phyloP scores from a whole-genome alignment of 2,113 vertebrate species.

The Hystrix cristata region DNA sequence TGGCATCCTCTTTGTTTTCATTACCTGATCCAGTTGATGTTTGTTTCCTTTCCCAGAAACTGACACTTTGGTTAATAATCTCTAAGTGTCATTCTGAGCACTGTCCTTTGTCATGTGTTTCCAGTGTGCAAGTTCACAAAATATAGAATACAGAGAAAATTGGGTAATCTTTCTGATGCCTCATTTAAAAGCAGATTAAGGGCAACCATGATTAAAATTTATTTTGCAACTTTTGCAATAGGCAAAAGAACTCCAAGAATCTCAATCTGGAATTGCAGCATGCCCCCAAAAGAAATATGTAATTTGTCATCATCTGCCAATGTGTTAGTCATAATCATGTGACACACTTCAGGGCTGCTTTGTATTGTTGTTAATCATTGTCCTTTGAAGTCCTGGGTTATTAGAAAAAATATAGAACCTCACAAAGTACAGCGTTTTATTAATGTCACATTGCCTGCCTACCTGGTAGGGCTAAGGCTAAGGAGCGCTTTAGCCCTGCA shows the following conservation, averaged over 20 bases:
- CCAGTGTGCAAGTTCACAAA: neutral
- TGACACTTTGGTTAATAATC: neutral
- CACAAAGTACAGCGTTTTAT: neutral
- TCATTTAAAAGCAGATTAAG: neutral
- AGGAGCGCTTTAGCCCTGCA: neutral
- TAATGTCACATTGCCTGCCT: neutral
- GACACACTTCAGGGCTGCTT: neutral
- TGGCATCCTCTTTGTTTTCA: neutral
- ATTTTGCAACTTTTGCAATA: neutral
- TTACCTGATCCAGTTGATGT: neutral
- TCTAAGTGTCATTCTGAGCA: constrained; percentile 7
- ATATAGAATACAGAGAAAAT: neutral
- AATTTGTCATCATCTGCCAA: neutral
- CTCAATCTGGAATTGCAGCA: neutral
- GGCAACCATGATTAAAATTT: neutral
- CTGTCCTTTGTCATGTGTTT: neutral
- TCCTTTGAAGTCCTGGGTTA: neutral
- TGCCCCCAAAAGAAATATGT: neutral
- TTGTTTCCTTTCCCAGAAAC: neutral
- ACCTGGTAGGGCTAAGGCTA: neutral
- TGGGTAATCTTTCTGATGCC: neutral
- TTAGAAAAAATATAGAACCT: neutral
- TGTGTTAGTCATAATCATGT: neutral
- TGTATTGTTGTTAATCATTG: neutral
- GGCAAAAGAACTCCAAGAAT: neutral